A percentile compares a stretch with the other conserved stretches of the same genome.
These are phyloP conservation scores for Psettodes erumei DNA, from an alignment of 2,113 vertebrate species.

Conservation along the genomic window DNA sequence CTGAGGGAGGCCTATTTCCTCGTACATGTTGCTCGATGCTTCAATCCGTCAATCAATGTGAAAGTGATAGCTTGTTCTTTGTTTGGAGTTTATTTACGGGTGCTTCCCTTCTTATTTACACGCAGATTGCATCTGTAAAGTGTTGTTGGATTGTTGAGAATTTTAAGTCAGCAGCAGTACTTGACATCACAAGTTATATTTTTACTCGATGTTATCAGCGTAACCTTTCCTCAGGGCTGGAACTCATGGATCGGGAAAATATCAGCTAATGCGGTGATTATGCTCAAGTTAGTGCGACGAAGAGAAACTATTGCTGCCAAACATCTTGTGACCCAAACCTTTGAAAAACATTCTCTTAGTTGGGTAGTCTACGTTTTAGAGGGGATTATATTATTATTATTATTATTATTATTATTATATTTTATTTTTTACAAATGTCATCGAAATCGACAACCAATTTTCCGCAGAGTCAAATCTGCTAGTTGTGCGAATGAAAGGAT, in stretches of 20 bases:
- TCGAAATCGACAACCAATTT: not conserved
- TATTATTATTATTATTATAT: too few species aligned
- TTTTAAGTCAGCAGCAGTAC: not conserved
- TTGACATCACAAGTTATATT: slow-evolving; percentile 12
- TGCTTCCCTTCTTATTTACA: not conserved
- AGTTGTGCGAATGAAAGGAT: not conserved
- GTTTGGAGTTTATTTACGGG: not conserved
- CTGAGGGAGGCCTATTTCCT: not conserved
- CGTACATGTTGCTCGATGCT: not conserved
- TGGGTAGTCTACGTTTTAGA: not conserved
- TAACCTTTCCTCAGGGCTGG: not conserved
- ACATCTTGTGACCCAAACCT: slow-evolving; percentile 36
- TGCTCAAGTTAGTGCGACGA: slow-evolving; percentile 17
- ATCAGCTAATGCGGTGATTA: not conserved
- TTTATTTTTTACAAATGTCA: not conserved
- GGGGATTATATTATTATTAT: too few species aligned
- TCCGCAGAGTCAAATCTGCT: not conserved
- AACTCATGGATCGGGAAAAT: not conserved
- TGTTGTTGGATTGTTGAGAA: not conserved
- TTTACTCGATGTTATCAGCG: not conserved
- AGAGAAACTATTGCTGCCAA: slow-evolving; percentile 6
- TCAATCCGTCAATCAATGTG: not conserved
- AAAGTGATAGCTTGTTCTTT: not conserved
- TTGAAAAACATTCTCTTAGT: slow-evolving; percentile 28
- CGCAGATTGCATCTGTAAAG: not conserved